Evolutionary conservation across 2,888 invertebrate genomes (phyloP).

Genomic region (Lordiphosa andalusiaca): DNA sequence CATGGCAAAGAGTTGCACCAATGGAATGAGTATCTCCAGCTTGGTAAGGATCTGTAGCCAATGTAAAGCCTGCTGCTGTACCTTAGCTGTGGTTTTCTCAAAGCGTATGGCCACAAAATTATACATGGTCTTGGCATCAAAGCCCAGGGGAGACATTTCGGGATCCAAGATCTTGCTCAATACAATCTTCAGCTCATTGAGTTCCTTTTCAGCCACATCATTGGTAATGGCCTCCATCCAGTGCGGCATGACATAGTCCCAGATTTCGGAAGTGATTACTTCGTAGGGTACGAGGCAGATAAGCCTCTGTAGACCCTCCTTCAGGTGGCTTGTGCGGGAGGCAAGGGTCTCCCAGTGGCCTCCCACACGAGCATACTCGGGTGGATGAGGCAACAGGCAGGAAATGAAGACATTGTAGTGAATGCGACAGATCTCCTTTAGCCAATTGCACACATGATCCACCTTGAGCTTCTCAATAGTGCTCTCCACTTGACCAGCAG

Average conservation of each 20-base stretch:
- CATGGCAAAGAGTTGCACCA: constrained; percentile 92
- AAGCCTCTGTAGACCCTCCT: constrained; percentile 95
- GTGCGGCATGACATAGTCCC: constrained; percentile 99
- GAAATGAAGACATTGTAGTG: constrained; percentile 94
- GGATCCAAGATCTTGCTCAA: constrained; percentile 97
- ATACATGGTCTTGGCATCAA: constrained; percentile 96
- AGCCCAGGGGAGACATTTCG: constrained; percentile 96
- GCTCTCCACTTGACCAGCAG: constrained; percentile 88
- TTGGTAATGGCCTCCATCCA: constrained; percentile 99
- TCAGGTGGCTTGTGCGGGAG: constrained; percentile 93
- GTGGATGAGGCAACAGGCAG: constrained; percentile 96
- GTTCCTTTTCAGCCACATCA: constrained; percentile 93
- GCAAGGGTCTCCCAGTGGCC: constrained; percentile 97
- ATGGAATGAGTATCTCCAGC: constrained; percentile 93
- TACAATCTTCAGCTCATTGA: constrained; percentile 90
- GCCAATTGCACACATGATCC: constrained; percentile 96
- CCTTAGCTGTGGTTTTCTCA: constrained; percentile 88
- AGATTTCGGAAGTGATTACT: constrained; percentile 96
- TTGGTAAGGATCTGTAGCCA: constrained; percentile 94
- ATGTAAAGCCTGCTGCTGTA: constrained; percentile 92
- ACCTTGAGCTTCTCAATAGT: constrained; percentile 94
- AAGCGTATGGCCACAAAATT: constrained; percentile 95
- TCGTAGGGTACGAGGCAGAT: constrained; percentile 99
- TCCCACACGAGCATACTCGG: constrained; percentile 96
- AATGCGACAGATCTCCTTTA: constrained; percentile 89